Evolutionary conservation across 2,797 vertebrate genomes (phyloP).

Genomic region (Pelodytes ibericus): DNA sequence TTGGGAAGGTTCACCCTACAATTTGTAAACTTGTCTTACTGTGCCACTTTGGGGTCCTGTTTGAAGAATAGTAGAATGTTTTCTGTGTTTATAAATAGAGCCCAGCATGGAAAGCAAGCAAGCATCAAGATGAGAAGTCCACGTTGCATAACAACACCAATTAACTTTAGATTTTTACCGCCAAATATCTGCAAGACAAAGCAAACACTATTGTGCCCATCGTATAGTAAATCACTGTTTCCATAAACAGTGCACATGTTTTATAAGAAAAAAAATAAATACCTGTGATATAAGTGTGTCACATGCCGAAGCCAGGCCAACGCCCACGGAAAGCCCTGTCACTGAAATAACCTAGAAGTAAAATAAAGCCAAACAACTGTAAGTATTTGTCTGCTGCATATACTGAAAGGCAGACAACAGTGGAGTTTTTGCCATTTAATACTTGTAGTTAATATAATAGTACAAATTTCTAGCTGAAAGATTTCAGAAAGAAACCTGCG

Average conservation of each 20-base stretch:
- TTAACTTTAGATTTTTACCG: slow-evolving; percentile 74
- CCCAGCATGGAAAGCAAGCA: slow-evolving; percentile 80
- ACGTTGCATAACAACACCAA: slow-evolving; percentile 77
- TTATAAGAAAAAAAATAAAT: too few species aligned
- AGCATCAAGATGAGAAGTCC: slow-evolving; percentile 74
- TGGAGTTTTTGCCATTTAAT: too few species aligned
- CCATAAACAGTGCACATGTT: too few species aligned
- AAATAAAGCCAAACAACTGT: too few species aligned
- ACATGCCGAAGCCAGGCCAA: slow-evolving; percentile 81
- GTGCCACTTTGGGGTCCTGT: slow-evolving; percentile 74
- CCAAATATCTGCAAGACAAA: slow-evolving; percentile 73
- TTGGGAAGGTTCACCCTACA: too few species aligned
- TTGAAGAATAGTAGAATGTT: slow-evolving; percentile 69
- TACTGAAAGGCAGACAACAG: too few species aligned
- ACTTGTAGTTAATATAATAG: too few species aligned
- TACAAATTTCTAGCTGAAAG: too few species aligned
- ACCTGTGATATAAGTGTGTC: slow-evolving; percentile 96
- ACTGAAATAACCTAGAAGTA: slow-evolving; percentile 42
- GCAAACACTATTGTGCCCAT: too few species aligned
- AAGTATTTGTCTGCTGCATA: too few species aligned
- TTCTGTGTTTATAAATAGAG: slow-evolving; percentile 75
- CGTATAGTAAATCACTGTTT: too few species aligned
- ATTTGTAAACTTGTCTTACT: slow-evolving; percentile 61
- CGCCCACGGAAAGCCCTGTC: slow-evolving; percentile 74
- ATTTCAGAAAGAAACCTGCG: too few species aligned